Conservation (phyloP, 2,113 vertebrate species). For the Paramormyrops kingsleyae region DNA sequence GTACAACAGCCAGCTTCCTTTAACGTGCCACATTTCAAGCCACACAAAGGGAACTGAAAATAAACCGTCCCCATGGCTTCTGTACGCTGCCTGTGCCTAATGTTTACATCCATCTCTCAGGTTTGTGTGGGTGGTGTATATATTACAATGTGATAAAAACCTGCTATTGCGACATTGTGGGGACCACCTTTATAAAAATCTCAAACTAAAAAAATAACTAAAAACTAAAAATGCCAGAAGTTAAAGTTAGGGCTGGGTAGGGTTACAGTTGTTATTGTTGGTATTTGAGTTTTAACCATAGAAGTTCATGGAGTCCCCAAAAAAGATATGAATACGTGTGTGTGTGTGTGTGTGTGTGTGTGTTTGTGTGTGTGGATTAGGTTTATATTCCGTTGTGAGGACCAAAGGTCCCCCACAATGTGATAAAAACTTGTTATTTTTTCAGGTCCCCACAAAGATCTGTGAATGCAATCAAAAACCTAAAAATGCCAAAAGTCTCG, state of each 20-base stretch:
- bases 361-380: no score
- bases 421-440: no score
- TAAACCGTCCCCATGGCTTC: not conserved
- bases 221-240: no score
- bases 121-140: not conserved
- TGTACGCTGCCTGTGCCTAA: not conserved
- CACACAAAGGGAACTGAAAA: not conserved
- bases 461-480: not conserved
- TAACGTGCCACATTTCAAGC: not conserved
- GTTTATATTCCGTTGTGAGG: no score
- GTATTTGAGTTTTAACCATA: no score
- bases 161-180: not conserved
- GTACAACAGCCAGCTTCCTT: not conserved
- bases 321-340: no score
- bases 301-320: no score
- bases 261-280: no score
- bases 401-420: no score
- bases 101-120: not conserved
- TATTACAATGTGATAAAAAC: not conserved
- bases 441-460: not conserved
- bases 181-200: not conserved
- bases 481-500: not conserved
- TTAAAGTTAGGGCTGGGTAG: no score
- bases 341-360: no score
- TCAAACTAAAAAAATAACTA: no score